These are phyloP conservation scores for Tuberolachnus salignus DNA, from an alignment of 2,888 invertebrate species.

Conservation along the genomic window DNA sequence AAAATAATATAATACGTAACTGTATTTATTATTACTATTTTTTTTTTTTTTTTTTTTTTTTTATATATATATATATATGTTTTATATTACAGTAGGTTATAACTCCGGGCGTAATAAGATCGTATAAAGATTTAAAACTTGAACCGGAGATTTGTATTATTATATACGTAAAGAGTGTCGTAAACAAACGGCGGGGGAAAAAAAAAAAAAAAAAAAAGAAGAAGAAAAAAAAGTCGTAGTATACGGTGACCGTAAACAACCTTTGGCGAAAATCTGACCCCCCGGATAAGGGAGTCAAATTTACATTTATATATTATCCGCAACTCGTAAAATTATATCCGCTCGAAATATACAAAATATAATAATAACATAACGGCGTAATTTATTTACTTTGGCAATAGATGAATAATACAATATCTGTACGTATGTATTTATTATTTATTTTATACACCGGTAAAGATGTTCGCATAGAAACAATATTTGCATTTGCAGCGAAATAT, in stretches of 20 bases:
- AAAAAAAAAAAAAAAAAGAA: too few relatives aligned
- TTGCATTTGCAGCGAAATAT: background rate
- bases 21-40: too few relatives aligned
- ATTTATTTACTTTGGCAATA: background rate
- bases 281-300: background rate
- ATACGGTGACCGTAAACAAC: background rate
- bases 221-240: background rate
- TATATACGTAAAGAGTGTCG: background rate
- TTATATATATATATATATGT: too few relatives aligned
- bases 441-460: too few relatives aligned
- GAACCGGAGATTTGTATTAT: background rate
- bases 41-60: too few relatives aligned
- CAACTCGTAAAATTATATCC: conserved; percentile 5
- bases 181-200: too few relatives aligned
- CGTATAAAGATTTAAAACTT: background rate
- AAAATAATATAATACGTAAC: too few relatives aligned
- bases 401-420: background rate
- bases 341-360: background rate
- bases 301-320: conserved; percentile 1
- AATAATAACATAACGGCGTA: background rate
- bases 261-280: background rate
- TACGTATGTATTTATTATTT: background rate
- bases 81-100: too few relatives aligned
- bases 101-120: too few relatives aligned
- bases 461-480: too few relatives aligned